Conservation (phyloP, 2,797 vertebrate species). For the Melanotaenia trifasciata region DNA sequence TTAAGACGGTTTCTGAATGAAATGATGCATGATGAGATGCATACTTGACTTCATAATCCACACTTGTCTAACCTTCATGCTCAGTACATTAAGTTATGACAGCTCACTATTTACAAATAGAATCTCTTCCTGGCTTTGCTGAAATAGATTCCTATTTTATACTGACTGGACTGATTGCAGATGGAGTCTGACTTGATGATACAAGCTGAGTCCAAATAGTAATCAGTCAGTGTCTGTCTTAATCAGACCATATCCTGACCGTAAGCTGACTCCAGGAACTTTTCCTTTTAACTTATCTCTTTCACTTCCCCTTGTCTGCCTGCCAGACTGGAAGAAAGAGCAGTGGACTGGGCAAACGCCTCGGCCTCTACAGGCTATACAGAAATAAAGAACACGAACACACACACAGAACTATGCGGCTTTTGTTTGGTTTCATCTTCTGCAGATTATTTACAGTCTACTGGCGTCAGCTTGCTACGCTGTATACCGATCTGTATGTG, state of each 20-base stretch:
- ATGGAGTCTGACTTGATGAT: conserved; percentile 49
- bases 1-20: conserved; percentile 3
- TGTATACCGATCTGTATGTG: conserved; percentile 39
- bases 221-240: conserved; percentile 69
- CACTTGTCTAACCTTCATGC: conserved; percentile 4
- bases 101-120: conserved; percentile 16
- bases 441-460: conserved; percentile 71
- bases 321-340: conserved; percentile 74
- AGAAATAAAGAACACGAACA: conserved; percentile 23
- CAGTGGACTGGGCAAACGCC: conserved; percentile 64
- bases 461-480: conserved; percentile 52
- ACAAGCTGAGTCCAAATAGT: conserved; percentile 52
- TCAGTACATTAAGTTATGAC: background rate
- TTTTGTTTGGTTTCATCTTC: conserved; percentile 61
- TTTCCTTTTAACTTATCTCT: conserved; percentile 64
- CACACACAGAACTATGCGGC: conserved; percentile 11
- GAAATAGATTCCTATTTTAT: conserved; percentile 56
- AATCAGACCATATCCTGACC: conserved; percentile 63
- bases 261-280: conserved; percentile 52
- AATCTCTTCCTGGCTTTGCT: conserved; percentile 32
- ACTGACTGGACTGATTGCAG: conserved; percentile 53
- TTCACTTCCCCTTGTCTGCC: conserved; percentile 69
- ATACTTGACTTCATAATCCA: conserved; percentile 5
- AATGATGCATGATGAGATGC: background rate
- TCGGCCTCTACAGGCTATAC: conserved; percentile 48